phyloP scores from a whole-genome alignment of 2,113 vertebrate species.

The Athene cunicularia region DNA sequence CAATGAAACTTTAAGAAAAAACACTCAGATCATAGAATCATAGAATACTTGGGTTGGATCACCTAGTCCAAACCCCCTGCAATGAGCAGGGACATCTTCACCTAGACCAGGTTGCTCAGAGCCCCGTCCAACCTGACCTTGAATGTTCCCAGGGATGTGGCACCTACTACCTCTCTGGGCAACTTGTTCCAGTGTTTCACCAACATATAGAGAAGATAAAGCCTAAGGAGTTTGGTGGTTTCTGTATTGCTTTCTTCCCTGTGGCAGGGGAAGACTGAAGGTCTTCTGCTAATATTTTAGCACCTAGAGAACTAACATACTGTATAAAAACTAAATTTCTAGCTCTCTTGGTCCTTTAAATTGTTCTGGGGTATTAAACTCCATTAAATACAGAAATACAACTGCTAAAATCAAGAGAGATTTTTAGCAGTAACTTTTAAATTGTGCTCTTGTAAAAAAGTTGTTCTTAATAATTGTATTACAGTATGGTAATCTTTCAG shows the following conservation, averaged over 20 bases:
- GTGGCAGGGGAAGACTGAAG: background rate
- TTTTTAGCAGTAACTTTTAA: background rate
- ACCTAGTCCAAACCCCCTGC: background rate
- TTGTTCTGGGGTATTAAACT: background rate
- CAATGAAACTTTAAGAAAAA: background rate
- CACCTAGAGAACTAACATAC: background rate
- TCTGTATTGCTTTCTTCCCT: background rate
- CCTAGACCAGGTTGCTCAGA: background rate
- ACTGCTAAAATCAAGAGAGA: background rate
- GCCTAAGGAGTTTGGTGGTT: background rate
- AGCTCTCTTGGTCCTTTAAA: background rate
- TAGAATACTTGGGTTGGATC: background rate
- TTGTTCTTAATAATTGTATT: background rate
- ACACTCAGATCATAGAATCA: background rate
- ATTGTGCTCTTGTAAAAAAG: background rate
- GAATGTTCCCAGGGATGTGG: background rate
- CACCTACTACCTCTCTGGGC: background rate
- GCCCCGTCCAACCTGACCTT: fast-evolving
- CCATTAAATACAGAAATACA: background rate
- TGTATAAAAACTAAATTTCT: background rate
- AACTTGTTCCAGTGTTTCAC: background rate
- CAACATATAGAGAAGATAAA: background rate
- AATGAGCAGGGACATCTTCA: background rate
- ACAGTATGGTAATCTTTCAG: background rate
- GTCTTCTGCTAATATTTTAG: background rate